A percentile compares a stretch with the other conserved stretches of the same genome.
phyloP scores from a whole-genome alignment of 2,888 invertebrate genomes.

The Dynastes hyllus region DNA sequence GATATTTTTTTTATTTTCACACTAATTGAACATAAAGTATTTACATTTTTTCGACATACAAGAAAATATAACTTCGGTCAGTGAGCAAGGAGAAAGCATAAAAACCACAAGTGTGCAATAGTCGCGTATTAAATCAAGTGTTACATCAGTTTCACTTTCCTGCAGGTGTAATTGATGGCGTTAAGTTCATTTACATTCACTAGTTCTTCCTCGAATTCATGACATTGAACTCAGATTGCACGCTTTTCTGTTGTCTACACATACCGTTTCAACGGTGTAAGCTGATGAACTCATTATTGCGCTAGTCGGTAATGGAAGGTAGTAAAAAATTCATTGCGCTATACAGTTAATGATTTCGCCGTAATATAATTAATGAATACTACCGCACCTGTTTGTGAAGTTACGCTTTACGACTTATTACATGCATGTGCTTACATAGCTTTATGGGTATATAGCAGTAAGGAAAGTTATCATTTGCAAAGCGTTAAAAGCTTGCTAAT shows the following conservation, averaged over 20 bases:
- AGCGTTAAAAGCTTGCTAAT: too few species aligned
- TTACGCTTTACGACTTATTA: too few species aligned
- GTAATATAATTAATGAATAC: too few species aligned
- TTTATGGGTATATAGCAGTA: too few species aligned
- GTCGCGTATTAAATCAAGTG: not conserved
- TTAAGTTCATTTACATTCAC: slow-evolving; percentile 26
- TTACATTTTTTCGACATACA: not conserved
- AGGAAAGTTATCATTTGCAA: too few species aligned
- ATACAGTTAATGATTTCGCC: too few species aligned
- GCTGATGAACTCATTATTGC: not conserved
- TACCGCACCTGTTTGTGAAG: too few species aligned
- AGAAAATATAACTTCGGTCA: not conserved
- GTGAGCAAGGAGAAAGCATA: slow-evolving; percentile 19
- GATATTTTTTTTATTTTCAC: not conserved
- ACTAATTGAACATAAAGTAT: not conserved
- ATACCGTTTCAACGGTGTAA: not conserved
- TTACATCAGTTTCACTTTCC: slow-evolving; percentile 32
- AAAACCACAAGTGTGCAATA: not conserved
- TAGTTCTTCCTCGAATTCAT: not conserved
- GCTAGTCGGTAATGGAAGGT: too few species aligned
- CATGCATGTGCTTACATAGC: too few species aligned
- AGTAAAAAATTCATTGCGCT: too few species aligned
- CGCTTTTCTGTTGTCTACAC: not conserved
- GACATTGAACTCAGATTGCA: slow-evolving; percentile 11
- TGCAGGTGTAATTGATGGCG: not conserved